Evolutionary conservation across 2,888 invertebrate genomes (phyloP), one percentile per base, ranked within the genome.

Genomic region (Heliconius erato): DNA sequence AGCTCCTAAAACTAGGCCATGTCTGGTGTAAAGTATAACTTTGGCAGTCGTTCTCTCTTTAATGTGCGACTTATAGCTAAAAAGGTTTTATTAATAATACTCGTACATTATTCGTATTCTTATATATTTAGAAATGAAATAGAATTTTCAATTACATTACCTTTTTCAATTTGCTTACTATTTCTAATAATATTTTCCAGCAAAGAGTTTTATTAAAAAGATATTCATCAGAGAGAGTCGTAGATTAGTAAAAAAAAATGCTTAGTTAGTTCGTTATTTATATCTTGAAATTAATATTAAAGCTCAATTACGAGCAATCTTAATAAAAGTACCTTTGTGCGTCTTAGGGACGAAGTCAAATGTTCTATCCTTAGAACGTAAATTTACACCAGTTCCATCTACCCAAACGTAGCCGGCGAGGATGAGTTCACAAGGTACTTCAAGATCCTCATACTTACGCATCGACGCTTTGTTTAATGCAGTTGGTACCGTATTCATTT

Each of bases 331-430:
- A 95, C 96, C 96, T 93, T 94, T 95, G 74, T 96, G 91, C 16
- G 91, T 89, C 87, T 96, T 96, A 4, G 98, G 98, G 6, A 97
- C 92, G 87, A 96, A 97, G 89, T 97, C 96, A 49, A 98, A 93
- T 0, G 98, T 97, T 84, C 97, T 96, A 78, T 97, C 97, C 90
- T 98, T 98, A 67, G 97, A 96, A 32, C 98, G 96, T 19, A 98
- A 86, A 87, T 97, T 95, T 88, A 97, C 97, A 1, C 97, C 97
- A 0, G 96, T 96, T 6, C 98, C 98, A 87, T 98, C 98, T 83
- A 98, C 96, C 98, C 98, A 98, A 0, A 98, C 95, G 89, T 98
- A 98, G 79, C 96, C 96, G 26, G 96, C 97, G 82, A 97, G 96
- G 12, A 97, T 92, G 14, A 96, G 92, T 76, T 97, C 96, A 84